Evolutionary conservation across 2,113 vertebrate species (phyloP), one percentile per base, ranked within the genome.

Genomic region (Pygathrix nemaeus): DNA sequence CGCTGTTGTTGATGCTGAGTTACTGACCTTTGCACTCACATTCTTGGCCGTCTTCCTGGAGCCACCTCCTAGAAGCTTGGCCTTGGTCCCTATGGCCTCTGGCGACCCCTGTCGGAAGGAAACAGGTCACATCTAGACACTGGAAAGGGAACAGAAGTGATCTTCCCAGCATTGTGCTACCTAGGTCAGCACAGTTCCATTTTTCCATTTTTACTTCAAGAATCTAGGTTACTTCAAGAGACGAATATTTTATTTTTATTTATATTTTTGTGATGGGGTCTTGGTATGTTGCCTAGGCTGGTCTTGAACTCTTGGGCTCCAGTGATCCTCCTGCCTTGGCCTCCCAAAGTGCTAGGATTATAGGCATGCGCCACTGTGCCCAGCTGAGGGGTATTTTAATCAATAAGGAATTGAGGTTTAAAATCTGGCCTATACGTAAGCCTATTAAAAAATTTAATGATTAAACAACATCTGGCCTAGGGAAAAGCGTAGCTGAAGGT

Each of bases 11-110:
- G 32, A 40, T 57, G 68, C 55, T 25, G 35, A 55, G 16, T 86
- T 89, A 97, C 97, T 97, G 83, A 97, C 97, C 95, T 98, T 96
- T 94, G 84, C 96, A 98, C 27, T 85, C 93, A 75, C 98, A 98
- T 59, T 95, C 92, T 84, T 92, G 95, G 82, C 50, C 0, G 0
- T 45, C 86, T 91, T 87, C 79, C 20, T 8, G 70, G 87, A 96
- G 87, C 96, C 83, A 43, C 38, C 89, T 93, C 80, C 89, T 13
- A 43, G 96, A 64, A 86, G 20, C 55, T 80, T 96, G 97, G 87
- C 27, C n/a, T 40, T 48, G 43, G 43, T 90, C 64, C 92, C 45
- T 52, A 0, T 96, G 96, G 86, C 83, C 78, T 97, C 95, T 96
- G 90, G 89, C 45, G 43, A 85, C 90, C 75, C 66, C 97, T 98